A percentile compares a stretch with the other conserved stretches of the same genome.
Conservation (phyloP, 2,113 vertebrate genomes). For the Paradoxurus hermaphroditus region DNA sequence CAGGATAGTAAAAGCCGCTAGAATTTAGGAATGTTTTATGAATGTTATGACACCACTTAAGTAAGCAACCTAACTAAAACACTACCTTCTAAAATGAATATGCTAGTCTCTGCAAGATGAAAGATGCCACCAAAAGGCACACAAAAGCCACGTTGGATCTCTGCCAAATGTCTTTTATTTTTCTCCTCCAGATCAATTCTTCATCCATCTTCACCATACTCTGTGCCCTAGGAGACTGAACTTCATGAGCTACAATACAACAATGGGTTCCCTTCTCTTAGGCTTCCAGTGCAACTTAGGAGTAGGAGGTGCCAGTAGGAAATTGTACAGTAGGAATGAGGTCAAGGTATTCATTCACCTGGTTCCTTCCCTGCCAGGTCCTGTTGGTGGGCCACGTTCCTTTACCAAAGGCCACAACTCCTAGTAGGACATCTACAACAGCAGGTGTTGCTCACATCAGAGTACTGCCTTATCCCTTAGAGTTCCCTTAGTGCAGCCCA, state of each 20-base stretch:
- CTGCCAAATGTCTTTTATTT: not conserved
- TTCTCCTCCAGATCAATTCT: not conserved
- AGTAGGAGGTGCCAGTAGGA: not conserved
- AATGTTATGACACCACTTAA: not conserved
- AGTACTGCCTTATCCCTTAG: not conserved
- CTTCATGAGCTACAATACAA: not conserved
- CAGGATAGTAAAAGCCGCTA: not conserved
- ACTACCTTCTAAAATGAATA: not conserved
- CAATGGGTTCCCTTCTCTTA: not conserved
- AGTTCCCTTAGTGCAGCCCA: not conserved
- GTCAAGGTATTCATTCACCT: not conserved
- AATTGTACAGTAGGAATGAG: not conserved
- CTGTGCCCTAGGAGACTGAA: not conserved
- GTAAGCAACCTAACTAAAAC: not conserved
- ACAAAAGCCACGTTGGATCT: not conserved
- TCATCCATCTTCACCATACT: not conserved
- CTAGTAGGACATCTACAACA: not conserved
- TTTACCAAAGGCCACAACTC: not conserved
- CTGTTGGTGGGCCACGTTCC: not conserved
- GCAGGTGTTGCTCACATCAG: not conserved
- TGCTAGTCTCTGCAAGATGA: not conserved
- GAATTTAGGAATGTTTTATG: not conserved
- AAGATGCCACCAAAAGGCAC: not conserved
- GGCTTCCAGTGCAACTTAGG: not conserved
- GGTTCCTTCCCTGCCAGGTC: not conserved